A percentile compares a stretch with the other conserved stretches of the same genome.
Conservation (phyloP, 2,113 vertebrate genomes). For the Galeopterus variegatus region DNA sequence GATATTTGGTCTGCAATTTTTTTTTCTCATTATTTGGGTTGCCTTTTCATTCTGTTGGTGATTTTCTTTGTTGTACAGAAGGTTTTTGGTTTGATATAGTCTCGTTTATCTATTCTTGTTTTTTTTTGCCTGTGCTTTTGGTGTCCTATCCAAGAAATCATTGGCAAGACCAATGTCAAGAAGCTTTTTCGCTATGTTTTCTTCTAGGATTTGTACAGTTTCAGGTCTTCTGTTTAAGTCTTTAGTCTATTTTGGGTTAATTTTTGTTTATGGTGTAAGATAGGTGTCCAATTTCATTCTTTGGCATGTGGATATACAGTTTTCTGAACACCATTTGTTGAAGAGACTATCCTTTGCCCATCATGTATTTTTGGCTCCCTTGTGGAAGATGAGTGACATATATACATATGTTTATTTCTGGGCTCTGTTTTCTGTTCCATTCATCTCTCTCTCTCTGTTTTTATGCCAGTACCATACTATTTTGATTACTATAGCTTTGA, state of each 20-base stretch:
- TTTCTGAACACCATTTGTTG: not conserved
- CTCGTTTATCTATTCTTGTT: not conserved
- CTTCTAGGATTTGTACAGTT: not conserved
- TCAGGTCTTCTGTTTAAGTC: not conserved
- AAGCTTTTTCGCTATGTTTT: not conserved
- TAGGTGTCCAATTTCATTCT: not conserved
- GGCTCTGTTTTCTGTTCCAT: not conserved
- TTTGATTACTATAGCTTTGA: not conserved
- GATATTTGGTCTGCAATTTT: not conserved
- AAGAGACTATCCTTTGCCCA: not conserved
- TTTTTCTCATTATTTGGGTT: not conserved
- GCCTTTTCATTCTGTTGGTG: not conserved
- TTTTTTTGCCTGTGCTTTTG: not conserved
- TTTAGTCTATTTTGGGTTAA: not conserved
- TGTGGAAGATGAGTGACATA: not conserved
- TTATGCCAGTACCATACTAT: not conserved
- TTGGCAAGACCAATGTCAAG: not conserved
- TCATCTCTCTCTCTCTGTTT: not conserved
- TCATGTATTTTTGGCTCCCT: not conserved
- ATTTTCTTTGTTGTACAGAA: not conserved
- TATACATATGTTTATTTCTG: not conserved
- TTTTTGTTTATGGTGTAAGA: not conserved
- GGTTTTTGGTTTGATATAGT: not conserved
- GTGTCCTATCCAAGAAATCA: not conserved
- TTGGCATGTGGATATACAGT: not conserved